Evolutionary conservation across 1,140 invertebrate genomes (phyloP).

Genomic region (Zophobas atratus): DNA sequence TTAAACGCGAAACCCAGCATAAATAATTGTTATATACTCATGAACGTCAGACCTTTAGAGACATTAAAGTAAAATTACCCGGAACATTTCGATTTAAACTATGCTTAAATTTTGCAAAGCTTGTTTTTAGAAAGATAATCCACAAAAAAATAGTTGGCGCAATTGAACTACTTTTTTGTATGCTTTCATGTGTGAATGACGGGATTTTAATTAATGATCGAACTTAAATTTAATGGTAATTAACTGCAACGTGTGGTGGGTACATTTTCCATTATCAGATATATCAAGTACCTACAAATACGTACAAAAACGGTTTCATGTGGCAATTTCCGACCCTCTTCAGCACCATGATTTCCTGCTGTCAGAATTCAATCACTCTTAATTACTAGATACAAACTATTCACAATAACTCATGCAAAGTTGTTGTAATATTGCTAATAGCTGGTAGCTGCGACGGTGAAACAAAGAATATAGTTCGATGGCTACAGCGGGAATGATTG

Average conservation of each 20-base stretch:
- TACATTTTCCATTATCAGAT: conserved; percentile 35
- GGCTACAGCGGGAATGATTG: too few species aligned
- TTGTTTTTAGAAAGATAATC: conserved; percentile 1
- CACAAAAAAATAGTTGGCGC: conserved; percentile 6
- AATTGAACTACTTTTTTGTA: conserved; percentile 7
- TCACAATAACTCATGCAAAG: conserved; percentile 3
- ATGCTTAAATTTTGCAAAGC: background rate
- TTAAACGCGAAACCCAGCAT: conserved; percentile 48
- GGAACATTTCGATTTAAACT: conserved; percentile 19
- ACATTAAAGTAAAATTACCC: conserved; percentile 37
- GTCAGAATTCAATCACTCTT: conserved; percentile 42
- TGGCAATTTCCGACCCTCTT: conserved; percentile 30
- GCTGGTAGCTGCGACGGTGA: too few species aligned
- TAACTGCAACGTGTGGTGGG: conserved; percentile 21
- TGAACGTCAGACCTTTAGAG: conserved; percentile 39
- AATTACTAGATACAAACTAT: conserved; percentile 24
- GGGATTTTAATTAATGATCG: conserved; percentile 30
- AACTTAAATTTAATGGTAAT: conserved; percentile 29
- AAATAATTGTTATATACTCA: conserved; percentile 52
- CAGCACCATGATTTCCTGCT: conserved; percentile 13
- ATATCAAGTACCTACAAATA: conserved; percentile 7
- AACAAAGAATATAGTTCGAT: too few species aligned
- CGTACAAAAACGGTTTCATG: conserved; percentile 30
- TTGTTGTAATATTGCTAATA: background rate
- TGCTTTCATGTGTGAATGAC: conserved; percentile 12